Conservation (phyloP, 2,797 vertebrate genomes). For the Lepidocolaptes lacrymiger region DNA sequence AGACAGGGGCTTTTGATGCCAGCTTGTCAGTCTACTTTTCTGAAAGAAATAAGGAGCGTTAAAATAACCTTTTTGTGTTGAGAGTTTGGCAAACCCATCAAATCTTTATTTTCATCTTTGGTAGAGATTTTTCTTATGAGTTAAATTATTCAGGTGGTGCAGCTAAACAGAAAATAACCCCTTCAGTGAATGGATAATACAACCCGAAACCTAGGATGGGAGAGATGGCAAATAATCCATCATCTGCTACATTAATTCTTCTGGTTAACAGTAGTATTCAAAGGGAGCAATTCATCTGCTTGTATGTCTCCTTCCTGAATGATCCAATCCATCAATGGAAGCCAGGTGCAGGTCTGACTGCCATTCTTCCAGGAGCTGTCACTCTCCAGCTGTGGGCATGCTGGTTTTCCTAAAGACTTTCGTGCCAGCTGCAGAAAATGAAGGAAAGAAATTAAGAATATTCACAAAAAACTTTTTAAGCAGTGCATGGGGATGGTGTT, state of each 20-base stretch:
- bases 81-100: slow-evolving; percentile 19
- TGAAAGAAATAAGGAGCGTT: neutral
- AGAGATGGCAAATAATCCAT: slow-evolving; percentile 43
- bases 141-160: slow-evolving; percentile 38
- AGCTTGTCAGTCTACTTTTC: slow-evolving; percentile 1
- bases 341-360: neutral
- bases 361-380: neutral
- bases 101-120: slow-evolving; percentile 38
- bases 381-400: neutral
- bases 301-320: neutral
- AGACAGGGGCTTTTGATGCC: neutral
- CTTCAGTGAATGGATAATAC: slow-evolving; percentile 13
- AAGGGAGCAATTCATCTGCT: slow-evolving; percentile 24
- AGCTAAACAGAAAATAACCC: slow-evolving; percentile 37
- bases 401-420: neutral
- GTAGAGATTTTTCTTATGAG: neutral
- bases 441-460: neutral
- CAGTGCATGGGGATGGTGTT: neutral
- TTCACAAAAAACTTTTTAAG: neutral
- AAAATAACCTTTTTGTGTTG: slow-evolving; percentile 8
- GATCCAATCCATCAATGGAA: neutral
- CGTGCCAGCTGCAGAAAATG: neutral
- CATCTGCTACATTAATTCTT: slow-evolving; percentile 28
- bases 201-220: neutral
- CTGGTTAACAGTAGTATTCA: slow-evolving; percentile 28